Conservation (phyloP, 2,113 vertebrate species). For the Zeus faber region DNA sequence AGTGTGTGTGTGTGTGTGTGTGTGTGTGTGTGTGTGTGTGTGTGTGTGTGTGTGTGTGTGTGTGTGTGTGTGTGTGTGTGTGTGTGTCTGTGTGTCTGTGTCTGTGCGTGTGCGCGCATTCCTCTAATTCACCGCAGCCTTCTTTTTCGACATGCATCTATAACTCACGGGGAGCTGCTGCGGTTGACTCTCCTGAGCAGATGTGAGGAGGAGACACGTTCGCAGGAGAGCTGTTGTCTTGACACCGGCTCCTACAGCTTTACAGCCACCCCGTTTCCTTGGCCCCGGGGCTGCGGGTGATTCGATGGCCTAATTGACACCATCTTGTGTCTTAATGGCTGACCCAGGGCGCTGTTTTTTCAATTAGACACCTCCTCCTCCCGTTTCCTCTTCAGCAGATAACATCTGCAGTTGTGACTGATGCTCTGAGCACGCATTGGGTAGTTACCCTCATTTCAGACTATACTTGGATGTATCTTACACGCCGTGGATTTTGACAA, state of each 20-base stretch:
- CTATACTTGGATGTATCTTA: background rate
- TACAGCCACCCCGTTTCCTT: conserved; percentile 31
- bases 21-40: too few relatives aligned
- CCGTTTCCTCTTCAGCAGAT: conserved; percentile 40
- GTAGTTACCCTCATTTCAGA: conserved; percentile 28
- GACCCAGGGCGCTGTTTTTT: conserved; percentile 67
- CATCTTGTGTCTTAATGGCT: conserved; percentile 65
- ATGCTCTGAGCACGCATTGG: conserved; percentile 3
- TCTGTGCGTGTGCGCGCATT: too few relatives aligned
- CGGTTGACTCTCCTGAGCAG: conserved; percentile 13
- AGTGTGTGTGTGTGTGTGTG: too few relatives aligned
- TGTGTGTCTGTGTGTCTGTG: too few relatives aligned
- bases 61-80: too few relatives aligned
- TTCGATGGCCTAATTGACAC: conserved; percentile 73
- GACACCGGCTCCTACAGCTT: conserved; percentile 46
- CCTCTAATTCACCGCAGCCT: too few relatives aligned
- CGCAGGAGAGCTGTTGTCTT: conserved; percentile 34
- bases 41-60: too few relatives aligned
- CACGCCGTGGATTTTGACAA: too few relatives aligned
- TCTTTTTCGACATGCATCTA: too few relatives aligned
- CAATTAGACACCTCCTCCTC: conserved; percentile 58
- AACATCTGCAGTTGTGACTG: conserved; percentile 27
- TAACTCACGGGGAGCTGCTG: background rate
- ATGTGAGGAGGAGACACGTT: conserved; percentile 28
- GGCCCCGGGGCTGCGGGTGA: conserved; percentile 45